Conservation (phyloP, 1,140 invertebrate genomes). For the Diploscapter pachys region DNA sequence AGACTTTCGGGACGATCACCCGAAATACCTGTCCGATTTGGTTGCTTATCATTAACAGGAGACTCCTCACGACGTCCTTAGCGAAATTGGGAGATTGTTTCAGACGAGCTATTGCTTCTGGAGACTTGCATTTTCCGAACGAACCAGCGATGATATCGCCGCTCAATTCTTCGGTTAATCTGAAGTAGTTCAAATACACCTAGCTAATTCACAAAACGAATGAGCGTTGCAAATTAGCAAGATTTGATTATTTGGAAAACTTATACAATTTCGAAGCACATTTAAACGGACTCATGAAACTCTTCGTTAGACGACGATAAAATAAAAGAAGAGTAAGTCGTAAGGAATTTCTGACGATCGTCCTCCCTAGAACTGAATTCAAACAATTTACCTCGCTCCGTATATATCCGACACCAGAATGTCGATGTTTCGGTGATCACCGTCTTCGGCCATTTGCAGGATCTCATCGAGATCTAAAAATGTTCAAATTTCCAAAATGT, state of each 20-base stretch:
- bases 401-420: slow-evolving; percentile 76
- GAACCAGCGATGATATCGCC: slow-evolving; percentile 74
- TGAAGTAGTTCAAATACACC: slow-evolving; percentile 2
- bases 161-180: slow-evolving; percentile 65
- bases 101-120: slow-evolving; percentile 1
- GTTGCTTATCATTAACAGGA: slow-evolving; percentile 73
- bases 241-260: slow-evolving; percentile 22
- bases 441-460: slow-evolving; percentile 70
- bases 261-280: slow-evolving; percentile 6
- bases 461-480: slow-evolving; percentile 71
- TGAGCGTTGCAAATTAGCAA: too few species aligned
- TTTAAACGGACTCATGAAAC: slow-evolving; percentile 3
- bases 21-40: slow-evolving; percentile 68
- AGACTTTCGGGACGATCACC: slow-evolving; percentile 72
- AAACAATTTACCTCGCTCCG: slow-evolving; percentile 64
- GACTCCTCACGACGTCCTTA: slow-evolving; percentile 70
- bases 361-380: background rate
- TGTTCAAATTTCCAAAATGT: slow-evolving; percentile 16
- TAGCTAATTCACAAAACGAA: too few species aligned
- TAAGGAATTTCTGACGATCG: too few species aligned
- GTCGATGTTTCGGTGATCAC: slow-evolving; percentile 73
- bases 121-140: slow-evolving; percentile 69
- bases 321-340: too few species aligned
- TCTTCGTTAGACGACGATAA: background rate
- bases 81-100: slow-evolving; percentile 7